Conservation (phyloP, 2,113 vertebrate genomes). For the Strigops habroptila region DNA sequence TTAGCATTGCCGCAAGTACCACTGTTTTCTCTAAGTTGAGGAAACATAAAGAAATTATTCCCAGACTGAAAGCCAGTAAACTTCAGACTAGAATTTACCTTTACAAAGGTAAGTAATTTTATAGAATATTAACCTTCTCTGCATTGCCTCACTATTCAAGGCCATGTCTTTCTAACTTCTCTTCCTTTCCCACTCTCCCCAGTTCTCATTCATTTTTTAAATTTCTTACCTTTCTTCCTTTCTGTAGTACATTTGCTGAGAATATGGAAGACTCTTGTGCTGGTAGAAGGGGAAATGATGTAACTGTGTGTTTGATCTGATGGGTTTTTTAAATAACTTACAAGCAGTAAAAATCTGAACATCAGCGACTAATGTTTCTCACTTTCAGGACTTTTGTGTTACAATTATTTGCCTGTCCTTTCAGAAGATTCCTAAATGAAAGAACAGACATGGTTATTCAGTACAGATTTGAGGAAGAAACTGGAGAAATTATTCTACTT, state of each 20-base stretch:
- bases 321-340: background rate
- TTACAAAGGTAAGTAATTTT: slow-evolving; percentile 23
- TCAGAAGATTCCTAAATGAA: background rate
- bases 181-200: background rate
- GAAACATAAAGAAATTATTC: background rate
- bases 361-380: background rate
- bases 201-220: background rate
- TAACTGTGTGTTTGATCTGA: background rate
- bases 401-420: background rate
- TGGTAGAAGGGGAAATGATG: background rate
- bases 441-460: background rate
- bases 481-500: background rate
- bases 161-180: background rate
- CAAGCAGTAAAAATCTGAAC: background rate
- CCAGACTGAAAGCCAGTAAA: background rate
- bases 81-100: slow-evolving; percentile 7
- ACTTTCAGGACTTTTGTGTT: background rate
- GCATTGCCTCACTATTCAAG: background rate
- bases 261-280: background rate
- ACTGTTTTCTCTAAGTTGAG: background rate
- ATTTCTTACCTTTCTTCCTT: background rate
- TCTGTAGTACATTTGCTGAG: background rate
- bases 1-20: background rate
- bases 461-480: background rate
- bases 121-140: background rate